A percentile compares a stretch with the other conserved stretches of the same genome.
Conservation (phyloP, 2,113 vertebrate genomes). For the Cebus imitator region DNA sequence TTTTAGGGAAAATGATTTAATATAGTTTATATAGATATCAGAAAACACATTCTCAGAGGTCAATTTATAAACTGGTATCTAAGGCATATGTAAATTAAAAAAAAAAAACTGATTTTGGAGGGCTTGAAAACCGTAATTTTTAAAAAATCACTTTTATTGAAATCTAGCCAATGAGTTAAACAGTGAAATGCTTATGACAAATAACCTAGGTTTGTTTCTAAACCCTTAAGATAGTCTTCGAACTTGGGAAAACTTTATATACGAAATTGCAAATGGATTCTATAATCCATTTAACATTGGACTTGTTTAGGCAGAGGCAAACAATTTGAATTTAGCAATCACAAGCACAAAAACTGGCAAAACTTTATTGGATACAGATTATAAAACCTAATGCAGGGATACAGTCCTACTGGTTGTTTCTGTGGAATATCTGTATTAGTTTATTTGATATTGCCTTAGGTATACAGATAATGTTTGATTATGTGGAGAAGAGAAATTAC, state of each 20-base stretch:
- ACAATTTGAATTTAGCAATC: background rate
- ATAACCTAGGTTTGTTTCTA: background rate
- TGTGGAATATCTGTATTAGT: background rate
- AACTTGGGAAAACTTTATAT: background rate
- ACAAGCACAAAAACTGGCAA: background rate
- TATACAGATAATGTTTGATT: background rate
- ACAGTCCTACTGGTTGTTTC: background rate
- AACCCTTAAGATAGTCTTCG: background rate
- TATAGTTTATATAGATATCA: background rate
- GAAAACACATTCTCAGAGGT: background rate
- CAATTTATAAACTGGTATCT: background rate
- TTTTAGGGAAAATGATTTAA: background rate
- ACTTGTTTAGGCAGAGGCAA: background rate
- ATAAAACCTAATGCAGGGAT: background rate
- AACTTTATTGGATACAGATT: background rate
- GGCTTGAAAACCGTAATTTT: background rate
- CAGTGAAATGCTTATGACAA: slow-evolving; percentile 7
- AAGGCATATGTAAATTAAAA: background rate
- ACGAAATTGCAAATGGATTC: background rate
- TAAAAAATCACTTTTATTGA: slow-evolving; percentile 10
- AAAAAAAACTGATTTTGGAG: background rate
- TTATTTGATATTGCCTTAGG: background rate
- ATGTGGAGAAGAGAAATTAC: background rate
- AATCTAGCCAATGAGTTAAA: background rate
- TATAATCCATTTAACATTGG: background rate